A percentile compares a stretch with the other conserved stretches of the same genome.
Conservation (phyloP, 2,113 vertebrate genomes). For the Papio anubis region DNA sequence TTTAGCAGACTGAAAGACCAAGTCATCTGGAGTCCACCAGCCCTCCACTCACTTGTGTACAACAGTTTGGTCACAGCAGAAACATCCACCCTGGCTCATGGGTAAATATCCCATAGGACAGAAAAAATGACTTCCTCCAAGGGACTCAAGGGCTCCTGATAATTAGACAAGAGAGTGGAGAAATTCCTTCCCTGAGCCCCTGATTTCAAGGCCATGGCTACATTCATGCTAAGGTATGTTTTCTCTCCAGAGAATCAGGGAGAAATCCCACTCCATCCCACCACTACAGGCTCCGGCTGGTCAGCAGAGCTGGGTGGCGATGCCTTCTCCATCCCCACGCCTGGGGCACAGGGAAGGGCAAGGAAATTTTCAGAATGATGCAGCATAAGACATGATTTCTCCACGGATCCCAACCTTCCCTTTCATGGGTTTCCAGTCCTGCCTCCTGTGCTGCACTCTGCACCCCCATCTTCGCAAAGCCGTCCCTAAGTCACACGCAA, state of each 20-base stretch:
- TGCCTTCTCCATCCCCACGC: rapidly evolving
- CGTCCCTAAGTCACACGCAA: background rate
- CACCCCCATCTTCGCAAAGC: rapidly evolving
- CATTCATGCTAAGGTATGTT: rapidly evolving
- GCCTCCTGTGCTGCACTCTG: rapidly evolving
- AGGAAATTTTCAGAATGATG: background rate
- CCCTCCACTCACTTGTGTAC: background rate
- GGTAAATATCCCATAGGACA: background rate
- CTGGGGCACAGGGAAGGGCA: background rate
- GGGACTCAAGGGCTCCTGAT: background rate
- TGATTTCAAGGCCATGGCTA: background rate
- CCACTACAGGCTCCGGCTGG: background rate
- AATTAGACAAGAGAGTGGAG: background rate
- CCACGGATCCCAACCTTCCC: background rate
- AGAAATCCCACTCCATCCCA: background rate
- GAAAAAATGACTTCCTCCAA: background rate
- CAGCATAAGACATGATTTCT: slow-evolving; percentile 16
- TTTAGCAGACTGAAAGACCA: background rate
- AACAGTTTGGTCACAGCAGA: background rate
- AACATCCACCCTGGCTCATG: rapidly evolving
- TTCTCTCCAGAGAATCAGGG: background rate
- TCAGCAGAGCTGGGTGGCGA: background rate
- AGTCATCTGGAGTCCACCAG: background rate
- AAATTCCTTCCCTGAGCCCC: background rate
- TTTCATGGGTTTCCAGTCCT: background rate